Evolutionary conservation across 2,888 invertebrate genomes (phyloP), one percentile per base, ranked within the genome.

Genomic region (Isotomurus palustris): DNA sequence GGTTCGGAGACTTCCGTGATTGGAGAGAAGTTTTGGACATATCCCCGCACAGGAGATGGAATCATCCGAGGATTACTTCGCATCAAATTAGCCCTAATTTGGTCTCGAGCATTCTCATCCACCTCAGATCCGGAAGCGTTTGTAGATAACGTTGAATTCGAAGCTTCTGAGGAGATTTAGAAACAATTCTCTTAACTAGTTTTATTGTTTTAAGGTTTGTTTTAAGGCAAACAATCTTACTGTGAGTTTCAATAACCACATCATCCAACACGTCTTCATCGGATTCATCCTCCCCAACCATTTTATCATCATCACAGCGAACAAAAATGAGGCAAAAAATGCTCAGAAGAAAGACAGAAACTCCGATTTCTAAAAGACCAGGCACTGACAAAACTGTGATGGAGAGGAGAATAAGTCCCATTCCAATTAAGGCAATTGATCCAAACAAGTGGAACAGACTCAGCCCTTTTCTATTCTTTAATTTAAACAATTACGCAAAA

Each of bases 401-500:
- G 5, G 50, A 50, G 17, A 29, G 38, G 6, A 50, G 25, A 38
- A 50, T 50, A 5, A 50, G 21, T 3, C 12, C 50, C 22, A 50
- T 40, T 10, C 50, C 50, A 22, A 50, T 14, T 6, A 50, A 38
- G 17, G 38, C 24, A 17, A 50, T 35, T 17, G 40, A 14, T 25
- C 38, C 50, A 50, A 36, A 50, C 50, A 50, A 38, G 40, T 50
- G 50, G 50, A 50, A 50, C n/a, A 50, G 27, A n/a, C n/a, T 32
- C 10, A 49, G 35, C 3, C 50, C 36, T 8, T 35, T 29, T 5
- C 24, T 14, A 25, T 36, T 50, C 50, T 50, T 24, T 17, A 40
- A 40, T 6, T 40, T 17, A 6, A 14, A 40, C 17, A 40, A 19
- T 17, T 40, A 40, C 32, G 8, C 8, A 32, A 32, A 32, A n/a